A percentile compares a stretch with the other conserved stretches of the same genome.
These are phyloP conservation scores for Actinernus sp. DNA, from an alignment of 92 coral and sea anemone species.

Conservation along the genomic window DNA sequence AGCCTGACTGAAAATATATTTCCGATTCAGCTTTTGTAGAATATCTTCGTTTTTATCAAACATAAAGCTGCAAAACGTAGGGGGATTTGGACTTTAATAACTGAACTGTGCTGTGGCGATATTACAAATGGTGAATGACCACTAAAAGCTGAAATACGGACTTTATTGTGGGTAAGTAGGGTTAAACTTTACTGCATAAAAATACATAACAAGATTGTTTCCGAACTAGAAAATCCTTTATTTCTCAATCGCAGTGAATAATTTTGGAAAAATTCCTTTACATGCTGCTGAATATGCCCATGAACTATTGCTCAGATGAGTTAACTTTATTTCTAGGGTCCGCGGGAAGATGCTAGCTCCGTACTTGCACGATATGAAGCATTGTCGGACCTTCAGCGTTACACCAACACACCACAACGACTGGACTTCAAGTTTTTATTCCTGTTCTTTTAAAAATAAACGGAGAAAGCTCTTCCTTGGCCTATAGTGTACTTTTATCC, in stretches of 20 bases:
- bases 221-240: slow-evolving; percentile 9
- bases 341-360: neutral
- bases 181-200: neutral
- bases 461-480: too few species aligned
- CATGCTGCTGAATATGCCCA: neutral
- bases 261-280: neutral
- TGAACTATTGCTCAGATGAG: neutral
- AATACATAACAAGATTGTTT: slow-evolving; percentile 4
- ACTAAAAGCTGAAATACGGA: slow-evolving; percentile 9
- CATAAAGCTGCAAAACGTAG: neutral
- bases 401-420: neutral
- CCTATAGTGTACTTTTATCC: too few species aligned
- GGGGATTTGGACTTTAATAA: neutral
- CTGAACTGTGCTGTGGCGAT: slow-evolving; percentile 14
- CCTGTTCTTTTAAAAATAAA: slow-evolving; percentile 1
- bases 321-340: neutral
- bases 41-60: slow-evolving; percentile 3
- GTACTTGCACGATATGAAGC: neutral
- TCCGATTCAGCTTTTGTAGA: slow-evolving; percentile 12
- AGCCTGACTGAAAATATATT: slow-evolving; percentile 10
- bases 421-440: neutral
- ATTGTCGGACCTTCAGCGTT: slow-evolving; percentile 4
- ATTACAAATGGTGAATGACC: neutral
- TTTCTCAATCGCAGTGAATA: slow-evolving; percentile 1
- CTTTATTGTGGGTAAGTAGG: slow-evolving; percentile 1